Base-by-base conservation (phyloP, 2,113 vertebrate species). In the Herpailurus yagouaroundi region DNA sequence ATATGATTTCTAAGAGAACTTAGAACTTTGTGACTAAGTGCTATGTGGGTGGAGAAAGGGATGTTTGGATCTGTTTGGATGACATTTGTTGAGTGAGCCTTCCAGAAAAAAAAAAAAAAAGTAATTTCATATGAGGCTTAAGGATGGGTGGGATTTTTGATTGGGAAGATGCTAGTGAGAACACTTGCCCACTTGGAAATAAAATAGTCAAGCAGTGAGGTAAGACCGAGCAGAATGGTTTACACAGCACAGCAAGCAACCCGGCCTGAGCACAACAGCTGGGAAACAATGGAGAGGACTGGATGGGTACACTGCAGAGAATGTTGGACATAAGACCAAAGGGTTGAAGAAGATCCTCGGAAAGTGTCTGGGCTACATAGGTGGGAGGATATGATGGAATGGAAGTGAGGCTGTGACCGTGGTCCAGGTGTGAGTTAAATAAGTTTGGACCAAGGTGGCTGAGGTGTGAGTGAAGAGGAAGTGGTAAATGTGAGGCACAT, bases 11-110 rank as follows among this genome's bases (percentile, higher is more conserved):
- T 64, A 92, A 85, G 63, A 91, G 64, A 88, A 82, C 60, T 73
- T 76, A 96, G 77, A 96, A 89, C 36, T 90, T 38, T 73, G 45
- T 69, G 29, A 84, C 76, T 50, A 74, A 94, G 71, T 77, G 27
- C n/a, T 77, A n/a, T 55, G 60, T 69, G 55, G 55, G 29, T 84
- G 33, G 63, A 82, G 50, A 87, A 74, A 96, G 15, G 36, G 29
- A 91, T n/a, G n/a, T n/a, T n/a, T n/a, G n/a, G 57, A 73, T n/a
- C 33, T 91, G n/a, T 90, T 57, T 81, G 74, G 64, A 41, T 69
- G 36, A 76, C 13, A 68, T 97, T 93, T 76, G 10, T 52, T 91
- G 69, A 33, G 27, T 68, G 76, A 60, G 71, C 76, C 41, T 96
- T 85, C 25, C 5, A 0, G 3, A 38, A 50, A 66, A 7, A 50